Evolutionary conservation across 2,888 invertebrate genomes (phyloP).

Genomic region (Priocnemis perturbator): DNA sequence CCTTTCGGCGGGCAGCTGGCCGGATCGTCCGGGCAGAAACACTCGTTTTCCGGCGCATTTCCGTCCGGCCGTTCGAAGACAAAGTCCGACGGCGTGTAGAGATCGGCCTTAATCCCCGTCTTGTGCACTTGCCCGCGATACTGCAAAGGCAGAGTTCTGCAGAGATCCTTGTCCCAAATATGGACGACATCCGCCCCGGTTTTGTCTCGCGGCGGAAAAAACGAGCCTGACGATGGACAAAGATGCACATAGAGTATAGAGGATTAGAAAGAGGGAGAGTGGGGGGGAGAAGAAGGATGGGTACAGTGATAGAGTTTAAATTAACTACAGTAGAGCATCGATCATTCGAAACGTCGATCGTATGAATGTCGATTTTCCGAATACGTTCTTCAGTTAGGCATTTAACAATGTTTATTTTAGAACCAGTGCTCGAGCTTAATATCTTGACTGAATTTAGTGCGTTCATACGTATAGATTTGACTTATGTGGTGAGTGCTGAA

Average conservation of each 20-base stretch:
- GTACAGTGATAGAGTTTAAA: too few species aligned
- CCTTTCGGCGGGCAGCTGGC: slow-evolving; percentile 84
- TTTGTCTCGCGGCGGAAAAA: slow-evolving; percentile 86
- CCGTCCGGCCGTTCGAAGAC: slow-evolving; percentile 77
- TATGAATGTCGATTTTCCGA: too few species aligned
- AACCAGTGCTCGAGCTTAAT: too few species aligned
- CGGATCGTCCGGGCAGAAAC: slow-evolving; percentile 84
- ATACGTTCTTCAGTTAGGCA: too few species aligned
- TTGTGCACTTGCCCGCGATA: slow-evolving; percentile 83
- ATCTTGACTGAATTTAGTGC: too few species aligned
- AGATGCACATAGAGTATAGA: not conserved
- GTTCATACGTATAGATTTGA: too few species aligned
- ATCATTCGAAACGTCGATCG: too few species aligned
- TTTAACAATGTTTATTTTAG: too few species aligned
- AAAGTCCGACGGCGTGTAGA: slow-evolving; percentile 84
- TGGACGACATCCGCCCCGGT: slow-evolving; percentile 81
- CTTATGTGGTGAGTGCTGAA: too few species aligned
- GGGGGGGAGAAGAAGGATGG: too few species aligned
- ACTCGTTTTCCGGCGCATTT: slow-evolving; percentile 82
- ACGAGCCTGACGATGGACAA: slow-evolving; percentile 79
- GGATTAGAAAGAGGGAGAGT: not conserved
- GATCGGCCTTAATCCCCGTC: slow-evolving; percentile 84
- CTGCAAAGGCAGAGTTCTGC: slow-evolving; percentile 85
- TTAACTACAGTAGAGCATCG: too few species aligned
- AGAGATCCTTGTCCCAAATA: slow-evolving; percentile 91